phyloP scores from a whole-genome alignment of 2,113 vertebrate genomes.

The Lamprotornis superbus region DNA sequence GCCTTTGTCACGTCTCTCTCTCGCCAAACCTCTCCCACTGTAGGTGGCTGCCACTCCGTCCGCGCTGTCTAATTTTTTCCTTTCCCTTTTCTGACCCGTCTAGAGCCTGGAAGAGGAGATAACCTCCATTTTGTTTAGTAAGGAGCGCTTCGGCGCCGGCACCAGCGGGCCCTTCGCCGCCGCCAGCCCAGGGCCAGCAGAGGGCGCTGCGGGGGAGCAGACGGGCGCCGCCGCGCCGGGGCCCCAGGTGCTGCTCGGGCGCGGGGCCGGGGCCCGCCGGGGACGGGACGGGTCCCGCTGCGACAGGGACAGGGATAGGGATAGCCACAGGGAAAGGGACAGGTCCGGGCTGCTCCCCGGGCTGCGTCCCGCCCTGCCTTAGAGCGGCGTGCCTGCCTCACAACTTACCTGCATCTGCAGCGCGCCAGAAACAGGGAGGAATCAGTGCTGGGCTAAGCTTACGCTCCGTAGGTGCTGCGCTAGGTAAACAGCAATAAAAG shows the following conservation, averaged over 20 bases:
- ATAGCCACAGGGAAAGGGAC: not conserved
- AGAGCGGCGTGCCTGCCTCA: not conserved
- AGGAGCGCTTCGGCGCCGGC: constrained; percentile 73
- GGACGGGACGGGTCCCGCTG: not conserved
- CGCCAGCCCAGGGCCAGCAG: constrained; percentile 79
- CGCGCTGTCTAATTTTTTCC: constrained; percentile 65
- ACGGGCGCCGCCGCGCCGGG: constrained; percentile 59
- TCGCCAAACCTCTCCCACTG: not conserved
- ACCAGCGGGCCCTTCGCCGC: constrained; percentile 68
- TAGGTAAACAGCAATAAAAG: not conserved
- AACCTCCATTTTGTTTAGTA: constrained; percentile 87
- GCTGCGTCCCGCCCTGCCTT: not conserved
- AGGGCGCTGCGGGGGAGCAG: constrained; percentile 76
- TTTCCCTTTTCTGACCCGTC: constrained; percentile 76
- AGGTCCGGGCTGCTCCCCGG: not conserved
- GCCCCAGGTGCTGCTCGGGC: constrained; percentile 78
- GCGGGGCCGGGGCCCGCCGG: not conserved
- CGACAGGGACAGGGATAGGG: not conserved
- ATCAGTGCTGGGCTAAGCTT: rapidly evolving
- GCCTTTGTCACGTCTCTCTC: not conserved
- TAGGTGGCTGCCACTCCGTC: constrained; percentile 62
- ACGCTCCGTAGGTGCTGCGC: rapidly evolving
- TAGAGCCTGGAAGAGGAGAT: constrained; percentile 95
- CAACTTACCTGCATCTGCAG: rapidly evolving
- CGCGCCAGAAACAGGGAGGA: rapidly evolving